Evolutionary conservation across 2,888 invertebrate species (phyloP).

Genomic region (Drosophila flavopinicola): DNA sequence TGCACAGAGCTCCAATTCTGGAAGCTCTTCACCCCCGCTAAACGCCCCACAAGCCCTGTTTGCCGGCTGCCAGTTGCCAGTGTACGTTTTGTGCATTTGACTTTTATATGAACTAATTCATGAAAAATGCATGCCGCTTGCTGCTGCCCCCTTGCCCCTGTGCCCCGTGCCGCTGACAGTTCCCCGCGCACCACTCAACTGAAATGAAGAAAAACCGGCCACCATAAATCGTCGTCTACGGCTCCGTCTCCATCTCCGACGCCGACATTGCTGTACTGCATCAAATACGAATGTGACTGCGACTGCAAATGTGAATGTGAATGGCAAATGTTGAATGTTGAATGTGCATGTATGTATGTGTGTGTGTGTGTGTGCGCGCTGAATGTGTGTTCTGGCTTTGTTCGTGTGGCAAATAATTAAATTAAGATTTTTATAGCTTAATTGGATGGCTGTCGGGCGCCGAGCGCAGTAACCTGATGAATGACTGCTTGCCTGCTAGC

Average conservation of each 20-base stretch:
- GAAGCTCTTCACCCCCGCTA: not conserved
- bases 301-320: conserved; percentile 27
- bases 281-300: conserved; percentile 44
- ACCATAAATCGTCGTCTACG: conserved; percentile 70
- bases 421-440: conserved; percentile 77
- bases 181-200: conserved; percentile 21
- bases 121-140: conserved; percentile 71
- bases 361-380: conserved; percentile 17
- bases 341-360: conserved; percentile 7
- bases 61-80: conserved; percentile 31
- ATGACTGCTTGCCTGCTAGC: conserved; percentile 37
- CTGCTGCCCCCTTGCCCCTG: conserved; percentile 2
- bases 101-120: conserved; percentile 79
- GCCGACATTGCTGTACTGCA: conserved; percentile 44
- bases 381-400: conserved; percentile 49
- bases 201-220: conserved; percentile 75
- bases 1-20: not conserved
- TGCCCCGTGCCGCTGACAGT: conserved; percentile 8
- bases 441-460: conserved; percentile 70
- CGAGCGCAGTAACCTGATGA: conserved; percentile 55
- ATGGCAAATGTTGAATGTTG: conserved; percentile 46
- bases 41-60: not conserved
- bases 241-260: conserved; percentile 35
- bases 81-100: conserved; percentile 69
- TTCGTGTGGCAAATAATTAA: conserved; percentile 76